Percentiles rank a stretch among this genome's conserved stretches.
Evolutionary conservation across 2,113 vertebrate species (phyloP).

Genomic region (Xyliphius kryptos): DNA sequence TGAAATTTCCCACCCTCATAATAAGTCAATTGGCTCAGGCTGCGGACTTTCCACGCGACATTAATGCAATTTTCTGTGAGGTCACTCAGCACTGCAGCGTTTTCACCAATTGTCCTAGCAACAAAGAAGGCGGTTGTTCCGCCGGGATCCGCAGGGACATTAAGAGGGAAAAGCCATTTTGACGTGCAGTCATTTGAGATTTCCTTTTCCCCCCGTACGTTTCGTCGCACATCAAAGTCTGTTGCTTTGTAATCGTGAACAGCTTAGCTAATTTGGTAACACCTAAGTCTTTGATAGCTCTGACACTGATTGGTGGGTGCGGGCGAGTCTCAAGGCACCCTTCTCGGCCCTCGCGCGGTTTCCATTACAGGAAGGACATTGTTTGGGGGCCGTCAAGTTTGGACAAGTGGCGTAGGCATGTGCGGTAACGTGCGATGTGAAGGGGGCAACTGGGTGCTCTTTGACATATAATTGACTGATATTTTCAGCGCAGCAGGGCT

Average conservation of each 20-base stretch:
- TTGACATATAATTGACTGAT: slow-evolving; percentile 65
- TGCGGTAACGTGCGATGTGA: slow-evolving; percentile 50
- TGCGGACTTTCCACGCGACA: slow-evolving; percentile 46
- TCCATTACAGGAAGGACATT: slow-evolving; percentile 58
- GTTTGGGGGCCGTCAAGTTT: slow-evolving; percentile 52
- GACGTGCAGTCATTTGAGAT: slow-evolving; percentile 58
- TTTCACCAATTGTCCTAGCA: slow-evolving; percentile 43
- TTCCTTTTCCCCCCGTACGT: slow-evolving; percentile 52
- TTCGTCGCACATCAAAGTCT: slow-evolving; percentile 62
- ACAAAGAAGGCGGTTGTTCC: slow-evolving; percentile 55
- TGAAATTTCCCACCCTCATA: slow-evolving; percentile 12
- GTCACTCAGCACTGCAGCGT: slow-evolving; percentile 45
- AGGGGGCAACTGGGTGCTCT: slow-evolving; percentile 46
- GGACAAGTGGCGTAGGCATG: slow-evolving; percentile 55
- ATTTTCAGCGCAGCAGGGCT: slow-evolving; percentile 53
- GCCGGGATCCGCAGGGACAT: slow-evolving; percentile 38
- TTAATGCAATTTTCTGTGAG: slow-evolving; percentile 55
- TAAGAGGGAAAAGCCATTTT: slow-evolving; percentile 48
- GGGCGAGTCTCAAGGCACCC: slow-evolving; percentile 31
- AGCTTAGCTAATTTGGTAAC: slow-evolving; percentile 61
- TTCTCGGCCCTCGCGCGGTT: slow-evolving; percentile 48
- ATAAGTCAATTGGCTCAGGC: slow-evolving; percentile 44
- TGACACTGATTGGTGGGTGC: slow-evolving; percentile 47
- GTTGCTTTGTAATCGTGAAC: slow-evolving; percentile 56
- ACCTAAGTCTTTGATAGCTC: slow-evolving; percentile 54